Base-by-base conservation (phyloP, 2,888 invertebrate genomes). In the Oithona nana region DNA sequence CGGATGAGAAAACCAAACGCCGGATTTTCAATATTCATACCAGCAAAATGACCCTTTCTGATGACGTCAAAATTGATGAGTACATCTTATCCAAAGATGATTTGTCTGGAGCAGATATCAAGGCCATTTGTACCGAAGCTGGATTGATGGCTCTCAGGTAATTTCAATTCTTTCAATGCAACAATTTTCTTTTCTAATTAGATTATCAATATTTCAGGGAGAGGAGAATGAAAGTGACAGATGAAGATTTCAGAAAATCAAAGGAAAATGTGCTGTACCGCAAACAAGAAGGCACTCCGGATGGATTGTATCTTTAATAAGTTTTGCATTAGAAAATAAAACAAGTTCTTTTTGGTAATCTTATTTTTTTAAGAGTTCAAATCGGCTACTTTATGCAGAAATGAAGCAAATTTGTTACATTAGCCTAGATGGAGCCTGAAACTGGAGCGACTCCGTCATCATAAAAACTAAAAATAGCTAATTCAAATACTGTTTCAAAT, bases 71-170 rank as follows among this genome's bases (percentile, higher is more conserved):
- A 72, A 79, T 99, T 13, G 90, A 88, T 65, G 97, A 98, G 73
- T 81, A 97, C 60, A 94, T 99, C 66, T 93, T 95, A 89, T 90
- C 97, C 3, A 99, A 99, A 73, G 98, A 99, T 78, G 98, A 99
- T 76, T 80, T 99, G 20, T 97, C 95, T 61, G 98, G 98, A 24
- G 92, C 92, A 65, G 92, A 92, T 73, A 92, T 92, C 68, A 92
- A 92, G 87, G 98, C 98, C 20, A 97, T 99, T 73, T 99, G 98
- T 74, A 99, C 98, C 8, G 98, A 98, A 78, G 98, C 95, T 63
- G 98, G 98, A 66, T 77, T 99, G 63, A 88, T 99, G 86, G 98
- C 98, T 3, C 76, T 98, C 58, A 79, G 59, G 59, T 59, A 59
- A 31, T 31, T 13, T 13, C 20, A 51, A 13, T 8, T 51, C n/a